Evolutionary conservation across 2,888 invertebrate genomes (phyloP), one percentile per base, ranked within the genome.

Genomic region (Germaria angustata): DNA sequence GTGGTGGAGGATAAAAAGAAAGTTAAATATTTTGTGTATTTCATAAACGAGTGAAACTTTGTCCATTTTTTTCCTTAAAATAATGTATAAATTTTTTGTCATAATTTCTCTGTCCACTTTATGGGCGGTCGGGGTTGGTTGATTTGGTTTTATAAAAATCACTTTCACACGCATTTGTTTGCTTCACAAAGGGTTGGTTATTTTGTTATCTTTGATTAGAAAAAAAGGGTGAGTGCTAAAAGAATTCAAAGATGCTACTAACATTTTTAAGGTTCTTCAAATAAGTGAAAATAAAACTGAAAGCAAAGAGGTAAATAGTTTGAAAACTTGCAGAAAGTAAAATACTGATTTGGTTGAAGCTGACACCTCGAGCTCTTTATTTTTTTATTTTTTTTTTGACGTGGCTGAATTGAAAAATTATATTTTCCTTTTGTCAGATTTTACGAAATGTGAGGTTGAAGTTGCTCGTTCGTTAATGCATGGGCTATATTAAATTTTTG

Each of bases 151-250:
- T 51, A 44, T 61, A 49, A 34, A 77, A 77, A 66, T 69, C 68
- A 77, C 22, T 77, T 68, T 69, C 77, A 69, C 68, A 77, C 68
- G 77, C 61, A 77, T 68, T 69, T 69, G 44, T 77, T 66, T 3
- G 34, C 8, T 28, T 55, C 36, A 24, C 36, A 61, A 61, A 53
- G 53, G 69, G 69, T 61, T 69, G 77, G 53, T 53, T 69, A 44
- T 51, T 68, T 66, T 59, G 41, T 77, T 68, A 69, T 77, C 61
- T 69, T 53, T 77, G 59, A 61, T 77, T 61, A 44, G 8, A 22
- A 9, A 75, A 68, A 17, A 63, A 53, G 61, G 53, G 69, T 53
- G 20, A 53, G 69, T 53, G 53, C 34, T 41, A 15, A 53, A 61
- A 41, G n/a, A 69, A 69, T 46, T 53, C 17, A 1, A 61, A 69